Conservation (phyloP, 1,140 invertebrate species). For the Drosophila malerkotliana region DNA sequence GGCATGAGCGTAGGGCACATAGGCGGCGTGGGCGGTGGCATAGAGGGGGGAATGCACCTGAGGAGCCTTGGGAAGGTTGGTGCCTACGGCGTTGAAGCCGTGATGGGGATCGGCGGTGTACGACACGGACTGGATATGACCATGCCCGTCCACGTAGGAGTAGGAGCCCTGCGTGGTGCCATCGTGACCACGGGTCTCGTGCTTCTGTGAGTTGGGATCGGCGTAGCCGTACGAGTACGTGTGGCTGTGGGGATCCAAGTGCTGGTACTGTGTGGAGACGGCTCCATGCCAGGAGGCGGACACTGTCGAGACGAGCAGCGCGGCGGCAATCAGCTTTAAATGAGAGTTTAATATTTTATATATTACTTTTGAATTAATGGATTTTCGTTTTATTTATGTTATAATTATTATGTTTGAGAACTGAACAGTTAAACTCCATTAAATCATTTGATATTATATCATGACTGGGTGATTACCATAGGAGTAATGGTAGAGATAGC, state of each 20-base stretch:
- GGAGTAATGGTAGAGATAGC: background rate
- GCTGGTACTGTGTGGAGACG: slow-evolving; percentile 85
- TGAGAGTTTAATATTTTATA: background rate
- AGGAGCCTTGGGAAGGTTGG: slow-evolving; percentile 86
- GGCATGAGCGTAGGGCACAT: slow-evolving; percentile 43
- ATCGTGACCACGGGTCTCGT: slow-evolving; percentile 87
- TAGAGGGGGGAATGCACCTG: slow-evolving; percentile 56
- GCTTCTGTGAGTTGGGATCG: slow-evolving; percentile 88
- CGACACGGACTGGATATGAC: slow-evolving; percentile 87
- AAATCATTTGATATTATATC: slow-evolving; percentile 6
- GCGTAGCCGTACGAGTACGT: slow-evolving; percentile 88
- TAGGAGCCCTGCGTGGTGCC: slow-evolving; percentile 88
- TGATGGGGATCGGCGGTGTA: slow-evolving; percentile 88
- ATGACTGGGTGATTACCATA: slow-evolving; percentile 40
- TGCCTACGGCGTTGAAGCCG: slow-evolving; percentile 88
- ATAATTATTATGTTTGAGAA: too few species aligned
- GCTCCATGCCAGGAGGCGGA: slow-evolving; percentile 79
- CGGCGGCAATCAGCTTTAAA: slow-evolving; percentile 70
- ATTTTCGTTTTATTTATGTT: background rate
- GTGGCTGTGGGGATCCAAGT: slow-evolving; percentile 87
- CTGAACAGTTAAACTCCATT: background rate
- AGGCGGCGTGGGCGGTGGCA: slow-evolving; percentile 61
- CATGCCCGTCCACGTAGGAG: slow-evolving; percentile 89
- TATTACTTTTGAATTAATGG: background rate
- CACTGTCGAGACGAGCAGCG: slow-evolving; percentile 75